Base-by-base conservation (phyloP, 2,888 invertebrate species). In the Stenurella melanura region DNA sequence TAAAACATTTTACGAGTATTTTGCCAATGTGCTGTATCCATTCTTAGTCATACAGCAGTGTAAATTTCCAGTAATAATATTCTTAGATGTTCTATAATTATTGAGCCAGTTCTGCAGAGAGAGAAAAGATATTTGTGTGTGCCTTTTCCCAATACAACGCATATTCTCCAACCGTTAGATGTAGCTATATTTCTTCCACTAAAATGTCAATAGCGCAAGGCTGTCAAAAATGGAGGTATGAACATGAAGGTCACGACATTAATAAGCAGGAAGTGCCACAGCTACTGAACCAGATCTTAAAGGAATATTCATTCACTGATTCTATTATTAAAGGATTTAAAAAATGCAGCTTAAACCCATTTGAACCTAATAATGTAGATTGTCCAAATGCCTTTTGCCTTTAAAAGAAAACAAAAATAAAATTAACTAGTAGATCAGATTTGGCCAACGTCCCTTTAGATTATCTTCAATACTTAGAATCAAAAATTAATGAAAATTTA, bases 151-250 rank as follows among this genome's bases (percentile, higher is more conserved):
- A 26, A 61, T 11, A 34, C 61, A 61, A 26, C 21, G 21, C 21
- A 26, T 26, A 26, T 26, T 26, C 21, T 26, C 7, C 12, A 61
- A 11, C 34, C 34, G 1, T 61, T 34, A 21, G 61, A 34, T 18
- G 61, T 61, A 9, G 61, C 61, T 30, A 12, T 61, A 30, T 61
- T 61, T 61, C 19, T 19, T 61, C 61, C 61, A 7, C 15, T 61
- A 6, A 61, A 61, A 61, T 61, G 61, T 30, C 21, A 61, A 21
- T 61, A 21, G 19, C 34, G 26, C n/a, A 30, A 30, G 12, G 61
- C 26, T 61, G 21, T 21, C 18, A 30, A 30, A n/a, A 34, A 56
- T 56, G 56, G 56, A 56, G 56, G 18, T 56, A 18, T 56, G 56
- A 56, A 1, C 56, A 56, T 56, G 56, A 56, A 56, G 56, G 56